These are phyloP conservation scores for Isoperla grammatica DNA, from an alignment of 2,888 invertebrate genomes.

Conservation along the genomic window DNA sequence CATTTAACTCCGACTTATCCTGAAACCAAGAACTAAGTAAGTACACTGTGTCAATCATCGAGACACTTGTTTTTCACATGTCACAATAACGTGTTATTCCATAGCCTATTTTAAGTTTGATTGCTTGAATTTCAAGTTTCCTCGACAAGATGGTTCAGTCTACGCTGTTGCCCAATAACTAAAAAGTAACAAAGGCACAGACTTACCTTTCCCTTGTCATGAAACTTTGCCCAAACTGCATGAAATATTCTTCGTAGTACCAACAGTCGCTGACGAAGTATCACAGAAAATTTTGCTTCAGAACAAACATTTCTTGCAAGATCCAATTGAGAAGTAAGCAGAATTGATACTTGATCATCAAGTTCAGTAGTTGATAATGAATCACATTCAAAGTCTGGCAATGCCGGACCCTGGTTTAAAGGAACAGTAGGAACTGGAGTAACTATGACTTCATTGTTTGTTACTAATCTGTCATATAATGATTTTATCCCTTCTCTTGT, in stretches of 20 bases:
- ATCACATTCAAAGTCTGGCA: conserved; percentile 53
- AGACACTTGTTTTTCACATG: no score
- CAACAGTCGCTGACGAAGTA: conserved; percentile 50
- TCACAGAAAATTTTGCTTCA: conserved; percentile 52
- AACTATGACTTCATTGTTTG: conserved; percentile 48
- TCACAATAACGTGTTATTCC: background rate
- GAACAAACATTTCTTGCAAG: conserved; percentile 51
- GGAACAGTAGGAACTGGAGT: conserved; percentile 30
- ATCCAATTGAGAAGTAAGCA: conserved; percentile 50
- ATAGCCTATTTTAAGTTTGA: background rate
- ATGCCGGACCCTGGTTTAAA: conserved; percentile 28
- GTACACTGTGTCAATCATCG: background rate
- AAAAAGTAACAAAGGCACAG: no score
- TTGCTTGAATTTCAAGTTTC: background rate
- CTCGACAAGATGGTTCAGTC: background rate
- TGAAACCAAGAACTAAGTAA: background rate
- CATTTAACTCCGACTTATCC: background rate
- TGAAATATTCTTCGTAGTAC: conserved; percentile 53
- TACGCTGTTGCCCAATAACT: no score
- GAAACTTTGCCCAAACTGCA: conserved; percentile 51
- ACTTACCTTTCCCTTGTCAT: conserved; percentile 44
- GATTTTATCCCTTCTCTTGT: conserved; percentile 48
- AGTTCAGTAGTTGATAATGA: conserved; percentile 46
- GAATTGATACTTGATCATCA: conserved; percentile 48
- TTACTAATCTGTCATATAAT: conserved; percentile 50